Percentiles rank a stretch among this genome's conserved stretches.
These are phyloP conservation scores for Ceriagrion tenellum DNA, from an alignment of 2,888 invertebrate species.

Conservation along the genomic window DNA sequence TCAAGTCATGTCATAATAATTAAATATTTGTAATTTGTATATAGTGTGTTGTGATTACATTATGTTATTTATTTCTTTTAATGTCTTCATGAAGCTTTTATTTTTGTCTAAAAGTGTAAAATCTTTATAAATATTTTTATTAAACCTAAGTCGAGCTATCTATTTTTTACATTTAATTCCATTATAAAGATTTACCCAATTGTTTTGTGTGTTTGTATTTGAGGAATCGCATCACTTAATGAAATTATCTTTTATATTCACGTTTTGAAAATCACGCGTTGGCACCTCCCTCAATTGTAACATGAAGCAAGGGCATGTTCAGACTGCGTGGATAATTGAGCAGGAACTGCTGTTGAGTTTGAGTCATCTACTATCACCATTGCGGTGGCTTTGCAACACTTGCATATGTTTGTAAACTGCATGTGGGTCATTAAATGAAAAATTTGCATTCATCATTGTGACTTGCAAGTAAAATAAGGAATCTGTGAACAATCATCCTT, in stretches of 20 bases:
- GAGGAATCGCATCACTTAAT: not conserved
- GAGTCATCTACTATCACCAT: no score
- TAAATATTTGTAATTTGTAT: conserved; percentile 49
- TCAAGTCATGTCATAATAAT: conserved; percentile 20
- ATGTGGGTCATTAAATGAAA: no score
- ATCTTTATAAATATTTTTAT: conserved; percentile 39
- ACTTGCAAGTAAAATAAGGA: no score
- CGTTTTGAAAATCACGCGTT: no score
- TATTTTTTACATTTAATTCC: not conserved
- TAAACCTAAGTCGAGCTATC: not conserved
- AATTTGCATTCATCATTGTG: no score
- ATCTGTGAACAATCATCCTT: no score
- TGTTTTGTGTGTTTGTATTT: not conserved
- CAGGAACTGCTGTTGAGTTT: no score
- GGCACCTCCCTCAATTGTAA: no score
- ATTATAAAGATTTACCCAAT: not conserved
- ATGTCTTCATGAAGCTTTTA: conserved; percentile 31
- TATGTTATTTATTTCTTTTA: conserved; percentile 47
- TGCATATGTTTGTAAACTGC: no score
- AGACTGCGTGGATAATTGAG: not conserved
- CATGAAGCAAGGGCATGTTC: no score
- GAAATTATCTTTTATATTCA: no score
- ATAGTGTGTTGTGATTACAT: conserved; percentile 35
- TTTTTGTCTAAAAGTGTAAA: conserved; percentile 8
- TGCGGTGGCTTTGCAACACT: no score